A percentile compares a stretch with the other conserved stretches of the same genome.
These are phyloP conservation scores for Parotia lawesii DNA, from an alignment of 2,113 vertebrate genomes.

Conservation along the genomic window DNA sequence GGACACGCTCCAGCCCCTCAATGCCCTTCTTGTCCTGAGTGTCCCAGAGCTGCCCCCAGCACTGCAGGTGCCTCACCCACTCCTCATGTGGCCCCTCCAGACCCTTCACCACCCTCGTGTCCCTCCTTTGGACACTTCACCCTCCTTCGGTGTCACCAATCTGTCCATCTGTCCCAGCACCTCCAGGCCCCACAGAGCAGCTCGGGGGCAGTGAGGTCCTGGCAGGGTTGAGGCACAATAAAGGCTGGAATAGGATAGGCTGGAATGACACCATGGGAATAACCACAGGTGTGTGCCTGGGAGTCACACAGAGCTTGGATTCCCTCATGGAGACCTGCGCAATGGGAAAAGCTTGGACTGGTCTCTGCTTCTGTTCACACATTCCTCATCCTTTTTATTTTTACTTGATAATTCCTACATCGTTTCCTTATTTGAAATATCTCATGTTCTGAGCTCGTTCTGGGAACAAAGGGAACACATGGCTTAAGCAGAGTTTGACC, in stretches of 20 bases:
- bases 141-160: neutral
- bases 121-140: neutral
- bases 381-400: neutral
- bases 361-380: neutral
- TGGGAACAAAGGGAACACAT: neutral
- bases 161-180: neutral
- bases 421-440: neutral
- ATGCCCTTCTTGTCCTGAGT: neutral
- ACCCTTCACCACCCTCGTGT: neutral
- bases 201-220: neutral
- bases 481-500: neutral
- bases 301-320: neutral
- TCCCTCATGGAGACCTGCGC: neutral
- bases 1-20: neutral
- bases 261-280: neutral
- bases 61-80: neutral
- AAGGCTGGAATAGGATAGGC: neutral
- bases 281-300: neutral
- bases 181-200: neutral
- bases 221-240: neutral
- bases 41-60: neutral
- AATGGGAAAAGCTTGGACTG: neutral
- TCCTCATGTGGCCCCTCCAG: neutral
- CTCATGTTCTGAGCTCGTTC: neutral
- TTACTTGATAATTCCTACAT: neutral